phyloP scores from a whole-genome alignment of 2,797 vertebrate species.

The Ambastaia sidthimunki region DNA sequence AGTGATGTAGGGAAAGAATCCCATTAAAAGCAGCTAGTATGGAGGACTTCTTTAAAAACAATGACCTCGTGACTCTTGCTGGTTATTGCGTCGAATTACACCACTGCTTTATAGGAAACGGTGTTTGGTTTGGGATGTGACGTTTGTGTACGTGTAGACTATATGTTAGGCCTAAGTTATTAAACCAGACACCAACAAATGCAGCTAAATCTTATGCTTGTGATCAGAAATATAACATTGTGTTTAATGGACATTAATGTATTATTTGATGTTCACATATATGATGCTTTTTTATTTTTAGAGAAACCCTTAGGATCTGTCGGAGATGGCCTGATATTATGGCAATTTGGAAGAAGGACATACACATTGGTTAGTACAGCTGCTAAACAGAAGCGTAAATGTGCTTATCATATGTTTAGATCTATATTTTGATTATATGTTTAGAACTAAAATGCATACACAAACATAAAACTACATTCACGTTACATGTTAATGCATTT shows the following conservation, averaged over 20 bases:
- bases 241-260: not conserved
- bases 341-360: conserved; percentile 55
- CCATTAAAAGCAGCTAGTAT: conserved; percentile 34
- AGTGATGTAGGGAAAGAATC: conserved; percentile 29
- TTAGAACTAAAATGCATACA: not conserved
- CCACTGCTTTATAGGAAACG: not conserved
- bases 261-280: not conserved
- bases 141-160: not conserved
- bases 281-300: conserved; percentile 37
- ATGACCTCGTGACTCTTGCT: conserved; percentile 14
- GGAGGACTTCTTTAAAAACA: conserved; percentile 26
- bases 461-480: not conserved
- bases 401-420: not conserved
- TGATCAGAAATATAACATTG: not conserved
- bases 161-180: too few relatives aligned
- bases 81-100: not conserved
- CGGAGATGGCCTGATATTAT: conserved; percentile 59
- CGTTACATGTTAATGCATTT: not conserved
- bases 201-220: not conserved
- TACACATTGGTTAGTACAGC: conserved; percentile 54
- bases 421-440: not conserved
- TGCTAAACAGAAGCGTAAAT: not conserved
- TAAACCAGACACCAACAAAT: not conserved
- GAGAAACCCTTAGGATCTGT: conserved; percentile 46
- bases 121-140: not conserved